Evolutionary conservation across 2,888 invertebrate species (phyloP), one percentile per base, ranked within the genome.

Genomic region (Sussaba pulchella): DNA sequence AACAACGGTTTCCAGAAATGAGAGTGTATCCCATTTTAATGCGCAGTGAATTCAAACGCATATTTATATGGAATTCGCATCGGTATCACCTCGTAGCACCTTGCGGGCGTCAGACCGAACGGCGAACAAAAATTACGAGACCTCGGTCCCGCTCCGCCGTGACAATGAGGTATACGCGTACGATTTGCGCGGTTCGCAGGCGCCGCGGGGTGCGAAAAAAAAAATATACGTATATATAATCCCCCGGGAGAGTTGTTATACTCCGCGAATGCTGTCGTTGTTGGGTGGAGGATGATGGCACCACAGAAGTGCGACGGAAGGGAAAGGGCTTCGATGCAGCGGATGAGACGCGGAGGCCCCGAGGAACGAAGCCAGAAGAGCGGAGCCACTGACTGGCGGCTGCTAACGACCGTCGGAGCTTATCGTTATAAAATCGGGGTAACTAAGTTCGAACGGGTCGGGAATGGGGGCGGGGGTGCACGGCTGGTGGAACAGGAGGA

Each of bases 331-430:
- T 52, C 45, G 64, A 79, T 71, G 76, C 67, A 45, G 54, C 63
- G 76, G 71, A 61, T 61, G 61, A 54, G 57, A 57, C 31, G 57
- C 45, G 63, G 64, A 73, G 47, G 77, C 57, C 81, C 77, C 47
- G 64, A 73, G 72, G 67, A 57, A 76, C 54, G 66, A 26, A 76
- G 54, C 63, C 45, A 47, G 73, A 77, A 70, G 73, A 77, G 84
- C 86, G 85, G 84, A 84, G 85, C 85, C 82, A 85, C 85, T 85
- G 86, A 85, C 87, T 87, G 86, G 83, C 84, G 87, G 84, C 87
- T 85, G 86, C 85, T 86, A 88, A 88, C 88, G 88, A 88, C 83
- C 87, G 86, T 87, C 86, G 78, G 77, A 83, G 83, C 80, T 84
- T 85, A 85, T 86, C 86, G 85, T 82, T 85, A 87, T 84, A 84